A percentile compares a stretch with the other conserved stretches of the same genome.
Conservation (phyloP, 2,888 invertebrate genomes). For the Colletes collaris region DNA sequence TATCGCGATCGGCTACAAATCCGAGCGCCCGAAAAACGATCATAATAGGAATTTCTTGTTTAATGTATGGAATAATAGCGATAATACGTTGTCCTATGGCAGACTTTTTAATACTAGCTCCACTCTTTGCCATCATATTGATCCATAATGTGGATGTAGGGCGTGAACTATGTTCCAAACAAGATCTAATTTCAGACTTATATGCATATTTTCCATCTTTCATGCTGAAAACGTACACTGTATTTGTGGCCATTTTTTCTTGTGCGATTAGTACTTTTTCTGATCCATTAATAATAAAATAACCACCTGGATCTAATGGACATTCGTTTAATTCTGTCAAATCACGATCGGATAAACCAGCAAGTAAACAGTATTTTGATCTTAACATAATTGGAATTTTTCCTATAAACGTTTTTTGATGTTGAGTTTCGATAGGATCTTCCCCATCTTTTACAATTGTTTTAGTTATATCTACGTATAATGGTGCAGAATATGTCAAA, state of each 20-base stretch:
- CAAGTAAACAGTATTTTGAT: slow-evolving; percentile 97
- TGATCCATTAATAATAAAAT: slow-evolving; percentile 99
- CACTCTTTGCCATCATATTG: slow-evolving; percentile 99
- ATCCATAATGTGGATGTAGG: slow-evolving; percentile 99
- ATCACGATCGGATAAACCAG: slow-evolving; percentile 98
- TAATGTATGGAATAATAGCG: slow-evolving; percentile 98
- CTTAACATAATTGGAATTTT: slow-evolving; percentile 99
- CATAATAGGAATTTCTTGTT: slow-evolving; percentile 99
- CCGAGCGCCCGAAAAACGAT: slow-evolving; percentile 99
- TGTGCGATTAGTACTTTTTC: slow-evolving; percentile 99
- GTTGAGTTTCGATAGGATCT: slow-evolving; percentile 90
- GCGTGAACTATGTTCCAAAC: slow-evolving; percentile 95
- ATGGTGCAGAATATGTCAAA: slow-evolving; percentile 98
- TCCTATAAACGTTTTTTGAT: slow-evolving; percentile 87
- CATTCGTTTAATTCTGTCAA: slow-evolving; percentile 99
- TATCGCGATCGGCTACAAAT: slow-evolving; percentile 99
- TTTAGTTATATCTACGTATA: slow-evolving; percentile 99
- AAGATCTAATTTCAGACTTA: slow-evolving; percentile 98
- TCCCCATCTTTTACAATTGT: slow-evolving; percentile 95
- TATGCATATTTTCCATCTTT: slow-evolving; percentile 99
- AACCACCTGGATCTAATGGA: slow-evolving; percentile 99
- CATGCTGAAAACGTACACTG: slow-evolving; percentile 99
- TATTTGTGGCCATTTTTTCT: slow-evolving; percentile 99
- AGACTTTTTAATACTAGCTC: slow-evolving; percentile 98
- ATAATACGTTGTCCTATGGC: slow-evolving; percentile 99